Base-by-base conservation (phyloP, 2,888 invertebrate genomes). In the Crepidodera aurea region DNA sequence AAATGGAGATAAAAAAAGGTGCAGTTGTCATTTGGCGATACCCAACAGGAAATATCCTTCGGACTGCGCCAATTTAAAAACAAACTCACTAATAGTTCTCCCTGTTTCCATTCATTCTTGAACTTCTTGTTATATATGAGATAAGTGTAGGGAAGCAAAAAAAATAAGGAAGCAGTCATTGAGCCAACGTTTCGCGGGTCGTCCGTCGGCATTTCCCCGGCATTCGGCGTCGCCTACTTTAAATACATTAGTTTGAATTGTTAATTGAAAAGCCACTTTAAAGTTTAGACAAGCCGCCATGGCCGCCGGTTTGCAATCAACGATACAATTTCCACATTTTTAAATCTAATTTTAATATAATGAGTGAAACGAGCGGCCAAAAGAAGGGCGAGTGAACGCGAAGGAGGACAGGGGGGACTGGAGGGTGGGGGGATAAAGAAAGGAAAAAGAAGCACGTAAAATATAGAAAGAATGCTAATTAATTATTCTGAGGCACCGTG, bases 401-500 rank as follows among this genome's bases (percentile, higher is more conserved):
- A 22, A 22, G 10, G 44, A n/a, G 22, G 8, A 12, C 69, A 71
- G 71, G 75, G 72, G 73, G 73, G 34, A 6, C 18, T 34, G 27
- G 51, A 2, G 51, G 34, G 34, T n/a, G 27, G 37, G 22, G 37
- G 39, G 19, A 5, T 19, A 44, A 44, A 22, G 10, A 16, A 44
- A 8, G 71, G 71, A 74, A 77, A 79, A 79, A 78, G 77, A 72
- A 75, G 76, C 79, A 78, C 79, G 79, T 79, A 79, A 78, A 79
- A 78, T 79, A 79, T 78, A 79, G 82, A 83, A 84, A 84, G 84
- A 84, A 84, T 83, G 83, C 83, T 83, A 83, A 84, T 85, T 85
- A 84, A 84, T 85, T 85, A 84, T 84, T 84, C 84, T 74, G 75
- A 78, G 78, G 83, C 83, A 82, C 81, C 81, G 83, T 84, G 84